Evolutionary conservation across 2,797 vertebrate species (phyloP), one percentile per base, ranked within the genome.

Genomic region (Balearica regulorum): DNA sequence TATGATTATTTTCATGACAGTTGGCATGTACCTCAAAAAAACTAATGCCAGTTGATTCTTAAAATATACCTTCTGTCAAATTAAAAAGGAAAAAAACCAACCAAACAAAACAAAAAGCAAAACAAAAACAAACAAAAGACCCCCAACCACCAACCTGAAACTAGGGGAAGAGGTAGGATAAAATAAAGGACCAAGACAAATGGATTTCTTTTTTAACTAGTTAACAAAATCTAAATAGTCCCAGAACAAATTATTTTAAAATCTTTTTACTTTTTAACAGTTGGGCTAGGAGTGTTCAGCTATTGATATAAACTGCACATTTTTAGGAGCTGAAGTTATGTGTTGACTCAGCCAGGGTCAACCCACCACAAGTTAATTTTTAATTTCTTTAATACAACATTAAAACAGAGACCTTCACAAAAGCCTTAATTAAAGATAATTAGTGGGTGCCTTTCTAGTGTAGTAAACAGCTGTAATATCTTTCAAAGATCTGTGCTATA

Each of bases 371-470:
- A n/a, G n/a, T 64, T 46, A 61, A 73, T 57, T 66, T 70, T 78
- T 78, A 82, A 83, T 69, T 71, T 73, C 16, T 60, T 71, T 55
- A 77, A 58, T 29, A 62, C 5, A 53, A 28, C 21, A 43, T 24
- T 53, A 53, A 73, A 82, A 48, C 5, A 35, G 31, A 37, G 9
- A 76, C 37, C 24, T 91, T 92, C 17, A 77, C 22, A 94, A 91
- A 96, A 83, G 2, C 37, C 25, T 77, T 58, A 71, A 80, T 77
- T 87, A 77, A 93, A 87, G 25, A 37, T 81, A 77, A 65, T 80
- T 86, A 68, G 5, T 49, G n/a, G 4, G 4, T 83, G 25, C 4
- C 13, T 87, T 76, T 79, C 21, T 48, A 84, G 29, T 29, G 6
- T 37, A 86, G 18, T 37, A 66, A 91, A 82, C 13, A 86, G 3